Percentiles rank a stretch among this genome's conserved stretches.
These are phyloP conservation scores for Caenorhabditis zanzibari DNA, from an alignment of 2,888 invertebrate species.

Conservation along the genomic window DNA sequence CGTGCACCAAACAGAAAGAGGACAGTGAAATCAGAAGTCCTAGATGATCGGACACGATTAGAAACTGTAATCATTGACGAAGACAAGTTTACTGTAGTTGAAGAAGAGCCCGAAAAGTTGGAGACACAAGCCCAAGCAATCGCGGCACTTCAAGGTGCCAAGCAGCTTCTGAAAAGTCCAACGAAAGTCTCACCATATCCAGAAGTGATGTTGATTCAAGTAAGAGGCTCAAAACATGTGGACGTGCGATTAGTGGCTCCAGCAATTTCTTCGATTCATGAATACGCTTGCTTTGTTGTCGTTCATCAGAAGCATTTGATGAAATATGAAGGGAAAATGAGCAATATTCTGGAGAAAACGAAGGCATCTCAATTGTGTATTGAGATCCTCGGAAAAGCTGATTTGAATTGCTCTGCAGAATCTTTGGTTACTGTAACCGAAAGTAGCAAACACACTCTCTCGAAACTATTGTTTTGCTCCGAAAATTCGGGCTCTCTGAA, in stretches of 20 bases:
- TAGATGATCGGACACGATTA: conserved; percentile 51
- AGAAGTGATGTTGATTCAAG: conserved; percentile 76
- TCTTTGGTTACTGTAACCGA: conserved; percentile 68
- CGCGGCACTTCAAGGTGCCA: conserved; percentile 51
- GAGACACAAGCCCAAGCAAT: conserved; percentile 65
- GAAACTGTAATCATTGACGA: conserved; percentile 37
- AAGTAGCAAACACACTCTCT: conserved; percentile 15
- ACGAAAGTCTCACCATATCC: conserved; percentile 74
- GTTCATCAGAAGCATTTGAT: conserved; percentile 72
- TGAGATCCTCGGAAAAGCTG: conserved; percentile 73
- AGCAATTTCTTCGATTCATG: conserved; percentile 62
- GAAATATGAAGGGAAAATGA: conserved; percentile 74
- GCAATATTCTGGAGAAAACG: conserved; percentile 75
- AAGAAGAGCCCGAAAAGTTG: conserved; percentile 58
- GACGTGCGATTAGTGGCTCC: conserved; percentile 78
- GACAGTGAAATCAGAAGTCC: background rate
- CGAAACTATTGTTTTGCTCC: conserved; percentile 35
- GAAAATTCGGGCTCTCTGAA: conserved; percentile 13
- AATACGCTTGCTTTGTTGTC: conserved; percentile 73
- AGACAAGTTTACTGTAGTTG: conserved; percentile 25
- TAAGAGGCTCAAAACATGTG: conserved; percentile 72
- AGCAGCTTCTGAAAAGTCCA: conserved; percentile 61
- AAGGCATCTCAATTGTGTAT: conserved; percentile 78
- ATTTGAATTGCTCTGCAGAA: conserved; percentile 72
- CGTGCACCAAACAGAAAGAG: conserved; percentile 56